These are phyloP conservation scores for Fringilla coelebs DNA, from an alignment of 2,797 vertebrate species.

Conservation along the genomic window DNA sequence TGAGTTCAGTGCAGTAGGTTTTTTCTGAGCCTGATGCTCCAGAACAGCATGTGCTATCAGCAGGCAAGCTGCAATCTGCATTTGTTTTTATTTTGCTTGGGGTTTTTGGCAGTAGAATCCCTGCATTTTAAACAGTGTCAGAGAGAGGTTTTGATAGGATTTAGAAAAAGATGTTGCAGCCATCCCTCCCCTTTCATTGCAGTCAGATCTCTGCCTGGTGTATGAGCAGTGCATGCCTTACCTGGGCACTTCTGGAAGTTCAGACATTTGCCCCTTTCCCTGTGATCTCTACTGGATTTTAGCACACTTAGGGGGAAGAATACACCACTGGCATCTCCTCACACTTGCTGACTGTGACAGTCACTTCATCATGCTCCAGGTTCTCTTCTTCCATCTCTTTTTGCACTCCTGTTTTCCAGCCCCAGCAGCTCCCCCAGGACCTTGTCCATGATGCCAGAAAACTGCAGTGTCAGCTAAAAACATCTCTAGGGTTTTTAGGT, in stretches of 20 bases:
- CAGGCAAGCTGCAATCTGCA: not conserved
- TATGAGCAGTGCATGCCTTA: not conserved
- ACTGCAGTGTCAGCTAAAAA: not conserved
- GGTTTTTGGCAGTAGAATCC: not conserved
- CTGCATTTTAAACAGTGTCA: not conserved
- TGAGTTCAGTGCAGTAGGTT: not conserved
- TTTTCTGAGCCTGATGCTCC: not conserved
- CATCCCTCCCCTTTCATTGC: not conserved
- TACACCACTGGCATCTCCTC: not conserved
- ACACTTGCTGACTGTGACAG: not conserved
- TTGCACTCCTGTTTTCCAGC: not conserved
- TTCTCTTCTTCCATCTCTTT: not conserved
- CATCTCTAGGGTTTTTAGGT: not conserved
- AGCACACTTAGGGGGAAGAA: not conserved
- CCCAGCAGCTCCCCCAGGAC: no score
- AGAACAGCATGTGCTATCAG: not conserved
- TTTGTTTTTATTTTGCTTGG: conserved; percentile 14
- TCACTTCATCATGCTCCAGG: not conserved
- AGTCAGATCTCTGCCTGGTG: not conserved
- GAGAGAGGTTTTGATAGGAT: not conserved
- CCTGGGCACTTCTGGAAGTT: not conserved
- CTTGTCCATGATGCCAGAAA: not conserved
- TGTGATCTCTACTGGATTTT: not conserved
- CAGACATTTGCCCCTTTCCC: not conserved
- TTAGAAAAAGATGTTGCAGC: not conserved